Conservation (phyloP, 2,888 invertebrate species). For the Harpalus rufipes region DNA sequence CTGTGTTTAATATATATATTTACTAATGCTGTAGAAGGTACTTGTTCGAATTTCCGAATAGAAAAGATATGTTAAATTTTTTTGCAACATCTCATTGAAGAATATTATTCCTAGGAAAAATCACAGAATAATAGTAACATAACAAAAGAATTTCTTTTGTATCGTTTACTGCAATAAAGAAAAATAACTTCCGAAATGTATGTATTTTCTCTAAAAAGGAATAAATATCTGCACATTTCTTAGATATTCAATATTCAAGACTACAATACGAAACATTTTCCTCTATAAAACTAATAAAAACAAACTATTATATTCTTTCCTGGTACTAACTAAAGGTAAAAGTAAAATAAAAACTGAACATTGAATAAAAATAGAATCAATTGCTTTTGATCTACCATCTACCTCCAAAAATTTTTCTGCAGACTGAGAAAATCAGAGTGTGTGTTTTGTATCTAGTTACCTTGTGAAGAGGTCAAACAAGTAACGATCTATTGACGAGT, state of each 20-base stretch:
- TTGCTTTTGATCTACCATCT: conserved; percentile 21
- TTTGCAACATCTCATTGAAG: no score
- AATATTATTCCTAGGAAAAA: no score
- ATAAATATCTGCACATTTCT: background rate
- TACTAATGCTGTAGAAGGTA: no score
- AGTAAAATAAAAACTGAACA: background rate
- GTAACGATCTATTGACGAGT: background rate
- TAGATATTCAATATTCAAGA: background rate
- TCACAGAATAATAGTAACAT: no score
- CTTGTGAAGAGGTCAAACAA: conserved; percentile 37
- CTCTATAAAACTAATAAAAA: background rate
- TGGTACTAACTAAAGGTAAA: background rate
- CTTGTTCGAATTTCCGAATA: no score
- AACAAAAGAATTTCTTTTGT: no score
- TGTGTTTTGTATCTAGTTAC: background rate
- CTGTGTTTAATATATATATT: no score
- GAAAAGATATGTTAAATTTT: no score
- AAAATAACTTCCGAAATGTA: no score
- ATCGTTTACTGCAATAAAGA: no score
- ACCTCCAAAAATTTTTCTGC: background rate
- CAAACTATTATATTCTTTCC: background rate
- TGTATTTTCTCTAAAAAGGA: background rate
- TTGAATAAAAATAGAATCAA: conserved; percentile 18
- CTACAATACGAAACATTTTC: background rate
- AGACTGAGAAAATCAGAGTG: conserved; percentile 8